These are phyloP conservation scores for Polia nebulosa DNA, from an alignment of 2,888 invertebrate genomes.

Conservation along the genomic window DNA sequence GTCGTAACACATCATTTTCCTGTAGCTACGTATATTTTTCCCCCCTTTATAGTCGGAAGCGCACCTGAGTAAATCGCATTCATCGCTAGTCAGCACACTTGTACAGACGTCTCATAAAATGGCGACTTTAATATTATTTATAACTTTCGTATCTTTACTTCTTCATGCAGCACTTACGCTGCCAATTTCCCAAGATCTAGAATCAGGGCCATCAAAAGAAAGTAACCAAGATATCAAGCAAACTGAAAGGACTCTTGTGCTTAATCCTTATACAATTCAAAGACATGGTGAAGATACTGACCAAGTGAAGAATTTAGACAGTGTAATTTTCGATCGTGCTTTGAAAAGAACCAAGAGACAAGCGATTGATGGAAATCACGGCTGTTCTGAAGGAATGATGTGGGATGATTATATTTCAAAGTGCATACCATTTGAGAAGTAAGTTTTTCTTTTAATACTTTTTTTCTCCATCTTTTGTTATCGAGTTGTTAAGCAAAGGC, in stretches of 20 bases:
- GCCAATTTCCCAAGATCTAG: neutral
- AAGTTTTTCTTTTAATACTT: neutral
- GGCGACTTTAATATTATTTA: neutral
- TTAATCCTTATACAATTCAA: neutral
- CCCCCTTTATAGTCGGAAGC: neutral
- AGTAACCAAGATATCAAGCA: neutral
- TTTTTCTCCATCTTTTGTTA: neutral
- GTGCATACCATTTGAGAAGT: neutral
- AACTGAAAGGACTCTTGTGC: neutral
- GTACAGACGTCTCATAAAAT: conserved; percentile 4
- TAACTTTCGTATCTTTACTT: neutral
- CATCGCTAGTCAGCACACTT: neutral
- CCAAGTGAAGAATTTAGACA: no score
- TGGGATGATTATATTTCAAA: neutral
- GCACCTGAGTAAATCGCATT: neutral
- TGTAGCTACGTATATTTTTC: neutral
- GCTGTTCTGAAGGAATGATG: neutral
- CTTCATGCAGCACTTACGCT: neutral
- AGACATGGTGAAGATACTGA: neutral
- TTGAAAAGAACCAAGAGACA: conserved; percentile 11
- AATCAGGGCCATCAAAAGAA: conserved; percentile 10
- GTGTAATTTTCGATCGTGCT: neutral
- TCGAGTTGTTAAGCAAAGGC: no score
- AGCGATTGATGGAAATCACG: neutral
- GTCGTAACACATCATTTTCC: neutral